Percentiles rank a stretch among this genome's conserved stretches.
These are phyloP conservation scores for Raja brachyura DNA, from an alignment of 2,113 vertebrate genomes.

Conservation along the genomic window DNA sequence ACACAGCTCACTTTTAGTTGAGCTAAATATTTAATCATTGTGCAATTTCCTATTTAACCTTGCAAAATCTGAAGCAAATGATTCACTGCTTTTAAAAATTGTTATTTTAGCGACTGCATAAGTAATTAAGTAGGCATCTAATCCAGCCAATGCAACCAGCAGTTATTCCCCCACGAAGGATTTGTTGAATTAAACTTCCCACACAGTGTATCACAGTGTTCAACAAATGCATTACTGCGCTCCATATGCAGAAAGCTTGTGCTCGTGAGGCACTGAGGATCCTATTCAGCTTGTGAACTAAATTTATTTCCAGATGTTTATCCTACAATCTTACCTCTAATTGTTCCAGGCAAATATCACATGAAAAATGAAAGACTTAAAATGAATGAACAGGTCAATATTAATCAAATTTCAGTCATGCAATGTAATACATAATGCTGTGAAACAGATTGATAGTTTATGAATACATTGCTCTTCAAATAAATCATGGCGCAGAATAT, in stretches of 20 bases:
- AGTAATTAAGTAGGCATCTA: background rate
- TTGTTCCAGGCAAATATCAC: background rate
- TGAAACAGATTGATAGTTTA: background rate
- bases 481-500: too few relatives aligned
- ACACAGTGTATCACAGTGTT: background rate
- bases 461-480: background rate
- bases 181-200: background rate
- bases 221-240: background rate
- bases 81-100: background rate
- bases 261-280: background rate
- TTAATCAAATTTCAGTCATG: background rate
- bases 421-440: background rate
- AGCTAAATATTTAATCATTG: background rate
- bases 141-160: background rate
- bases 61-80: background rate
- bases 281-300: background rate
- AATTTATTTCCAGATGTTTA: background rate
- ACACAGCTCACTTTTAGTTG: background rate
- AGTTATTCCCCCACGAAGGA: background rate
- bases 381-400: background rate
- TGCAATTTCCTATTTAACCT: background rate
- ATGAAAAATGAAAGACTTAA: background rate
- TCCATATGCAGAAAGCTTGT: background rate
- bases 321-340: background rate
- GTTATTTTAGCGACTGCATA: background rate